A percentile compares a stretch with the other conserved stretches of the same genome.
phyloP scores from a whole-genome alignment of 64 coral and sea anemone genomes.

The Dendrophyllia cribrosa region DNA sequence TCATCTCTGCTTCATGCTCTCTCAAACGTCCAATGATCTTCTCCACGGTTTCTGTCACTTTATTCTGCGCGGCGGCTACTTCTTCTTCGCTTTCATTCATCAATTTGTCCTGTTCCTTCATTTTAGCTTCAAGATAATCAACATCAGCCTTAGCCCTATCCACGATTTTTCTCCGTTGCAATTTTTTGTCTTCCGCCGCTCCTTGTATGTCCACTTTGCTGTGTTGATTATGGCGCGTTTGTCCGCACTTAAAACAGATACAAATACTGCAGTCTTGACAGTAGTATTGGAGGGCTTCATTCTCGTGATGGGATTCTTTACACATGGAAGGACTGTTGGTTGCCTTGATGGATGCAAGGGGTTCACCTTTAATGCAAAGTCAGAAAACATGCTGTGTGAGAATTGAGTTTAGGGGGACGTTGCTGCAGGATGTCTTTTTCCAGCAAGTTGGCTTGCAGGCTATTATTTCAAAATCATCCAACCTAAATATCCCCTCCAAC shows the following conservation, averaged over 20 bases:
- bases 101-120: background rate
- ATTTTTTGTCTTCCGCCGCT: background rate
- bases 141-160: background rate
- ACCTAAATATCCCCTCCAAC: too few species aligned
- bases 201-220: background rate
- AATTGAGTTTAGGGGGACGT: too few species aligned
- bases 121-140: background rate
- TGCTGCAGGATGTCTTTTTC: too few species aligned
- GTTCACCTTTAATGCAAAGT: too few species aligned
- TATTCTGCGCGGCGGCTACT: background rate
- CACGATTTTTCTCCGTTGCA: background rate
- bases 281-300: background rate
- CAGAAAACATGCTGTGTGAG: too few species aligned
- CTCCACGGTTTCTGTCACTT: background rate
- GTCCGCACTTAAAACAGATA: conserved; percentile 16
- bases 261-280: background rate
- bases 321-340: background rate
- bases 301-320: background rate
- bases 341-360: too few species aligned
- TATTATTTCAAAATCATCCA: too few species aligned
- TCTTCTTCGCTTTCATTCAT: background rate
- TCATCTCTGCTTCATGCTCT: background rate
- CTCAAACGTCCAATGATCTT: background rate
- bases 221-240: conserved; percentile 7
- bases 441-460: too few species aligned